These are phyloP conservation scores for Dendrocopos noguchii DNA, from an alignment of 2,113 vertebrate species.

Conservation along the genomic window DNA sequence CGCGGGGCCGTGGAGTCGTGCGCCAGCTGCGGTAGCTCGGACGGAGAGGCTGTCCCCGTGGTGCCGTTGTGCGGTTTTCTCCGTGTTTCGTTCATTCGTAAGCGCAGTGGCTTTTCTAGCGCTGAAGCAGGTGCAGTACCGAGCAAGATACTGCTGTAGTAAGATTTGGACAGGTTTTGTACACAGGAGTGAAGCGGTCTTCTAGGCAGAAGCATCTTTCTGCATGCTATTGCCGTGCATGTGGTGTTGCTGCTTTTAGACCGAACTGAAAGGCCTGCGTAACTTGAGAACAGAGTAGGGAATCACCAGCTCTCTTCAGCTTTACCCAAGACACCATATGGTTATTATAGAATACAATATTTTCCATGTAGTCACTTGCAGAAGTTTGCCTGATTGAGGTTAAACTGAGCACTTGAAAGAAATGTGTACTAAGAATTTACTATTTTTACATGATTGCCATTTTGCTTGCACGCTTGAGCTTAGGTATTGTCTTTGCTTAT, in stretches of 20 bases:
- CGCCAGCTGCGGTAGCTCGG: rapidly evolving
- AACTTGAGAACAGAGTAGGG: not conserved
- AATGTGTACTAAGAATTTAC: not conserved
- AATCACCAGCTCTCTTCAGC: not conserved
- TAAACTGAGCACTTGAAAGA: not conserved
- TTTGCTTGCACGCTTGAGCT: not conserved
- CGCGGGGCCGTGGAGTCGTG: not conserved
- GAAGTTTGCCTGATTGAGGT: not conserved
- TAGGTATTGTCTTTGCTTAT: not conserved
- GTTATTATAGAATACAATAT: not conserved
- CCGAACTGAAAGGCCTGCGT: not conserved
- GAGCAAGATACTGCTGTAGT: rapidly evolving
- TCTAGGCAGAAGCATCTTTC: not conserved
- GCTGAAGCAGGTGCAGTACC: rapidly evolving
- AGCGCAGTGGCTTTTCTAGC: rapidly evolving
- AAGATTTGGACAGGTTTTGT: rapidly evolving
- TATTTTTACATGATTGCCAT: not conserved
- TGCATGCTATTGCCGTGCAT: not conserved
- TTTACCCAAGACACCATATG: not conserved
- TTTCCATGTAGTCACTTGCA: not conserved
- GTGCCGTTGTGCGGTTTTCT: rapidly evolving
- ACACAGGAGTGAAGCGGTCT: not conserved
- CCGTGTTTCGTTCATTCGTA: rapidly evolving
- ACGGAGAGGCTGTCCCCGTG: rapidly evolving
- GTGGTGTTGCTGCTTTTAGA: not conserved